Base-by-base conservation (phyloP, 2,888 invertebrate species). In the Unio delphinus region DNA sequence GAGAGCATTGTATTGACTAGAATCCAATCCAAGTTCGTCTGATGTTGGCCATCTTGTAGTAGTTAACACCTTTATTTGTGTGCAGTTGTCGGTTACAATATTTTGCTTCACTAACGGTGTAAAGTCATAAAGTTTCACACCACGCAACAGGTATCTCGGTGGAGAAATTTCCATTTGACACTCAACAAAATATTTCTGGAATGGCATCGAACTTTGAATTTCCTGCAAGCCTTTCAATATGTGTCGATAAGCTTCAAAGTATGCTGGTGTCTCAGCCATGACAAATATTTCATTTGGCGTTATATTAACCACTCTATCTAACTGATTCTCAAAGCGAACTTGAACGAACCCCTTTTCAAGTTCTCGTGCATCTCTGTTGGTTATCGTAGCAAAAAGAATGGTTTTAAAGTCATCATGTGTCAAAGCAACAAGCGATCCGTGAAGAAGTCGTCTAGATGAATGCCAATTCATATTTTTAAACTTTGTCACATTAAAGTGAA, bases 241-340 rank as follows among this genome's bases (percentile, higher is more conserved):
- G 83, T 94, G 93, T 76, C 93, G 92, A 85, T 95, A 96, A 0
- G 95, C 95, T 85, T 95, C 95, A 86, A 96, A 95, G 87, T 94
- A 96, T 0, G 94, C 93, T 65, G 93, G 93, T 64, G 94, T 94
- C 87, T 95, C 95, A 2, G 94, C 92, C 94, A 96, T 94, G 0
- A 93, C 63, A 67, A 83, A 87, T 26, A 58, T 69, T 15, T 79
- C 78, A 55, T 69, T 72, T 45, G 71, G 56, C 15, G 70, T 55
- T 11, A 75, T 65, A 28, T 79, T 67, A 23, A 75, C 64, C 5
- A 79, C 60, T 15, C 63, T 55, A 18, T 64, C 62, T 11, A 72
- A 63, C 11, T 74, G 70, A 7, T 76, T 57, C 56, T 83, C 81
- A 71, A 87, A 86, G 17, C 73, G 68, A 0, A 88, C 79, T 61